Percentiles rank a stretch among this genome's conserved stretches.
These are phyloP conservation scores for Ctenomys sociabilis DNA, from an alignment of 2,113 vertebrate species.

Conservation along the genomic window DNA sequence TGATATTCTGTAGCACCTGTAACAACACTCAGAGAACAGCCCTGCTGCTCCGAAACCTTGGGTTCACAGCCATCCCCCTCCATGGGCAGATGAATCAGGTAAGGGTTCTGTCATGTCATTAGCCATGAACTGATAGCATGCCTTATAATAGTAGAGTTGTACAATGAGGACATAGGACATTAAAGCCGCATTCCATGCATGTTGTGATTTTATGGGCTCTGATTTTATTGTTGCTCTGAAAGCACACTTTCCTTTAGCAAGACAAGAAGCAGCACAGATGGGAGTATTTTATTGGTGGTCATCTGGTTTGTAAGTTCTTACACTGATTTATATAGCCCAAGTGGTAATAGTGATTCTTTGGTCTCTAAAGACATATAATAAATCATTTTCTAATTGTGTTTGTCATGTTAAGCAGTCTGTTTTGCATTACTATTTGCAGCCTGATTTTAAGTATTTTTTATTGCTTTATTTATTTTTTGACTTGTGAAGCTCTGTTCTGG, in stretches of 20 bases:
- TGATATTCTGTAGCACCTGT: conserved; percentile 98
- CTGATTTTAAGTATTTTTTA: conserved; percentile 4
- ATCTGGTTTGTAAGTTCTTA: background rate
- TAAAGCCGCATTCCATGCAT: background rate
- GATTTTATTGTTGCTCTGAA: background rate
- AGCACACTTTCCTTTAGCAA: background rate
- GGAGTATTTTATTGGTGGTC: background rate
- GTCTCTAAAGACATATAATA: background rate
- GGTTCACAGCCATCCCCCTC: conserved; percentile 97
- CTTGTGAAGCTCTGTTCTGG: background rate
- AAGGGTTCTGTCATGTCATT: background rate
- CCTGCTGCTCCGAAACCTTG: conserved; percentile 94
- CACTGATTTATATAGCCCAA: background rate
- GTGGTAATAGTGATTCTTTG: background rate
- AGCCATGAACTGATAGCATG: background rate
- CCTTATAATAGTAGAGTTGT: background rate
- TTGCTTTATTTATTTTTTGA: conserved; percentile 51
- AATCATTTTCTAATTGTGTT: background rate
- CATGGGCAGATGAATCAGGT: conserved; percentile 99
- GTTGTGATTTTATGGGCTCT: background rate
- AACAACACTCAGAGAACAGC: conserved; percentile 97
- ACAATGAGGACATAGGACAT: background rate
- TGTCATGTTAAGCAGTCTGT: background rate
- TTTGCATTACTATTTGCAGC: conserved; percentile 25
- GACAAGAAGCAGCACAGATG: background rate